A percentile compares a stretch with the other conserved stretches of the same genome.
These are phyloP conservation scores for Euspilapteryx auroguttella DNA, from an alignment of 2,888 invertebrate species.

Conservation along the genomic window DNA sequence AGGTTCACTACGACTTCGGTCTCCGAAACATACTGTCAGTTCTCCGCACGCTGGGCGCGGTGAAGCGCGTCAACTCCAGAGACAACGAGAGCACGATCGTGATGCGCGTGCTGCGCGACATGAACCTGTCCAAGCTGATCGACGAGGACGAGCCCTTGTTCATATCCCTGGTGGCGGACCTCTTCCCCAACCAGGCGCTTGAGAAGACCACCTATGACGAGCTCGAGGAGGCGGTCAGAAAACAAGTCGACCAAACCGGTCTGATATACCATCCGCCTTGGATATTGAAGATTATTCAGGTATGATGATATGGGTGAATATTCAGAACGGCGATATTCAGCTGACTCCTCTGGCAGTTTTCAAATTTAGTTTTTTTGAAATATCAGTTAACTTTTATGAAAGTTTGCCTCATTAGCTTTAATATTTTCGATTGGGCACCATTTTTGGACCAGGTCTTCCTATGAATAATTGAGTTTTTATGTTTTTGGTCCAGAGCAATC, in stretches of 20 bases:
- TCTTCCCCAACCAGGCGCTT: constrained; percentile 92
- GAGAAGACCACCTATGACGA: constrained; percentile 90
- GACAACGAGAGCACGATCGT: constrained; percentile 95
- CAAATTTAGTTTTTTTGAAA: too few species aligned
- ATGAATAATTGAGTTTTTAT: too few species aligned
- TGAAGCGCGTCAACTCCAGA: constrained; percentile 87
- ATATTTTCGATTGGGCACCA: too few species aligned
- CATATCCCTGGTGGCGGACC: constrained; percentile 91
- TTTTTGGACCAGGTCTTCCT: too few species aligned
- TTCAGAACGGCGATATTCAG: too few species aligned
- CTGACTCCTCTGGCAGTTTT: too few species aligned
- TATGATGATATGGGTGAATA: too few species aligned
- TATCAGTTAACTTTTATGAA: too few species aligned
- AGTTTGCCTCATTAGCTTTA: too few species aligned
- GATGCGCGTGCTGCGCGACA: constrained; percentile 95
- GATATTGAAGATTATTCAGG: constrained; percentile 92
- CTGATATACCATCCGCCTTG: constrained; percentile 93
- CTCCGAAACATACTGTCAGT: constrained; percentile 94
- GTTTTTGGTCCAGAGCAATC: too few species aligned
- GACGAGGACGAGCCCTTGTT: constrained; percentile 98
- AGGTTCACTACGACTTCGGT: constrained; percentile 97
- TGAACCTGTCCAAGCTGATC: constrained; percentile 96
- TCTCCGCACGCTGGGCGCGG: constrained; percentile 86
- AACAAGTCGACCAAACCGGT: constrained; percentile 78
- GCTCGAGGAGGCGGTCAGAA: constrained; percentile 83